Conservation (phyloP, 2,113 vertebrate species). For the Anseranas semipalmata region DNA sequence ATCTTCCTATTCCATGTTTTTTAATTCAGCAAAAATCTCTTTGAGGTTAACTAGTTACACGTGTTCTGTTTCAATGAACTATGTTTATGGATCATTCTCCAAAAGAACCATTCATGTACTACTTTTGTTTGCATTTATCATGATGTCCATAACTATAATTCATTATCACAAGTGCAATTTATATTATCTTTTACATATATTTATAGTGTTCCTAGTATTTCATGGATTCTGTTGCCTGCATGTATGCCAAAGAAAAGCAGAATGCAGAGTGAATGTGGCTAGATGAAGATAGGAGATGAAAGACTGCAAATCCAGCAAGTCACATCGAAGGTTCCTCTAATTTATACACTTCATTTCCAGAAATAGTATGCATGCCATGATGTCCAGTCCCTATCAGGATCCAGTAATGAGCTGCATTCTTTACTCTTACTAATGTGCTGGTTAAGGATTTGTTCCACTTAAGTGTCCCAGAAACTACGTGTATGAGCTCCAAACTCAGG, state of each 20-base stretch:
- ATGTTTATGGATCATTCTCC: neutral
- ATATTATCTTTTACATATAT: neutral
- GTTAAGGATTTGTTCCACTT: neutral
- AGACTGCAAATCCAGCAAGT: neutral
- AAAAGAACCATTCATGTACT: neutral
- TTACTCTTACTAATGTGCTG: neutral
- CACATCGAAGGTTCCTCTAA: neutral
- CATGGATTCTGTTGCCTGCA: neutral
- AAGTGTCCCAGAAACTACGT: accelerated
- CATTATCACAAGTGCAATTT: neutral
- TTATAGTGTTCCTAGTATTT: neutral
- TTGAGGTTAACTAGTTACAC: neutral
- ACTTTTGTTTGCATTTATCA: neutral
- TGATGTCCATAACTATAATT: neutral
- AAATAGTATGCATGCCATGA: neutral
- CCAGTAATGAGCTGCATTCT: neutral
- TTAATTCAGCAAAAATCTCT: neutral
- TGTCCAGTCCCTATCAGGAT: neutral
- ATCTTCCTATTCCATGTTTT: neutral
- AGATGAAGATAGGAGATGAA: neutral
- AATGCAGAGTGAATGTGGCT: neutral
- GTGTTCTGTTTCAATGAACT: neutral
- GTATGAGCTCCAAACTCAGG: neutral
- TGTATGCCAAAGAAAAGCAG: neutral
- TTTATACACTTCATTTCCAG: neutral